These are phyloP conservation scores for Nephotettix cincticeps DNA, from an alignment of 1,140 invertebrate genomes.

Conservation along the genomic window DNA sequence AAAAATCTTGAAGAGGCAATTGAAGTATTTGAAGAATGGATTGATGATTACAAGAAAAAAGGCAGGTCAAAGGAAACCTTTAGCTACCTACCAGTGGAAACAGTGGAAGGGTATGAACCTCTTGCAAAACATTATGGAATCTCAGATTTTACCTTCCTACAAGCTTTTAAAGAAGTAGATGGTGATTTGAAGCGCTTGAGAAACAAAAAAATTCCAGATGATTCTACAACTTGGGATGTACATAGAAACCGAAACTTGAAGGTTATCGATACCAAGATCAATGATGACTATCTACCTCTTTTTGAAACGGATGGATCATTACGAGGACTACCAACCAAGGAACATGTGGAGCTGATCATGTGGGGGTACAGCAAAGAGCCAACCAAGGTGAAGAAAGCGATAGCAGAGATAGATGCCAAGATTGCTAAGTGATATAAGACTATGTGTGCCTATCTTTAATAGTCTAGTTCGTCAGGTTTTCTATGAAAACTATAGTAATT, in stretches of 20 bases:
- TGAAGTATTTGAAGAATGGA: constrained; percentile 47
- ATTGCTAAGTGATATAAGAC: constrained; percentile 24
- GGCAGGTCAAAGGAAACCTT: constrained; percentile 47
- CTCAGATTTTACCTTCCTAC: constrained; percentile 42
- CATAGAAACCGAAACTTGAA: constrained; percentile 45
- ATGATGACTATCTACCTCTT: constrained; percentile 40
- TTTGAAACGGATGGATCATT: constrained; percentile 44
- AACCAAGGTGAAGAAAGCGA: constrained; percentile 46
- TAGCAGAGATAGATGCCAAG: constrained; percentile 43
- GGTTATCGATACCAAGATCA: constrained; percentile 38
- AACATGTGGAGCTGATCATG: constrained; percentile 47
- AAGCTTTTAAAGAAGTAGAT: constrained; percentile 43
- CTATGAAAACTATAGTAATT: constrained; percentile 1
- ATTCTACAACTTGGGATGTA: constrained; percentile 47
- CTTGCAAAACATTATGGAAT: constrained; percentile 44
- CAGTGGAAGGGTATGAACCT: constrained; percentile 43
- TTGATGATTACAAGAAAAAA: constrained; percentile 47
- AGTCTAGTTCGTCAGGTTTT: neutral
- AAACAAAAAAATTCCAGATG: constrained; percentile 40
- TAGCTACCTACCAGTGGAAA: constrained; percentile 46
- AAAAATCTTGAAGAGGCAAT: constrained; percentile 46
- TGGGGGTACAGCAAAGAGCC: constrained; percentile 47
- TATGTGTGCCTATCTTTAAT: too few relatives aligned
- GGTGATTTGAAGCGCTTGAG: constrained; percentile 48
- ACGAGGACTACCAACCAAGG: constrained; percentile 44